phyloP scores from a whole-genome alignment of 2,888 invertebrate genomes.

The Sphaerophoria taeniata region DNA sequence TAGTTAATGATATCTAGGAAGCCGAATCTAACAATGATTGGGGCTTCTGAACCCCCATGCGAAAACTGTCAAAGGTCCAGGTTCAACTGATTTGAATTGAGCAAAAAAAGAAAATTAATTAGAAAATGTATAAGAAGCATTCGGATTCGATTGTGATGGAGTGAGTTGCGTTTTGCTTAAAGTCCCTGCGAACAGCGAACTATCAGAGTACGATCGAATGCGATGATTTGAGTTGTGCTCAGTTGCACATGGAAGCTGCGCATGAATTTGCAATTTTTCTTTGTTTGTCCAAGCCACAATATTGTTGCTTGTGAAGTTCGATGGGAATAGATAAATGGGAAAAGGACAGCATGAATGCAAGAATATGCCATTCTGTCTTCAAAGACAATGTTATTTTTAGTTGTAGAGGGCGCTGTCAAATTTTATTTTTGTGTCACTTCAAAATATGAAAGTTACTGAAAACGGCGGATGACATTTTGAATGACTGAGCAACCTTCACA shows the following conservation, averaged over 20 bases:
- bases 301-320: too few relatives aligned
- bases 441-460: too few relatives aligned
- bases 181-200: conserved; percentile 4
- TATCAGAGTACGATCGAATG: too few relatives aligned
- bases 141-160: neutral
- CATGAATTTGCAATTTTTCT: conserved; percentile 30
- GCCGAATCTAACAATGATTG: conserved; percentile 65
- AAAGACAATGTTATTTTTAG: too few relatives aligned
- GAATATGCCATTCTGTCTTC: too few relatives aligned
- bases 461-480: too few relatives aligned
- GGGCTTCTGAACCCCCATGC: conserved; percentile 72
- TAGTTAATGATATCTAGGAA: conserved; percentile 66
- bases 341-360: too few relatives aligned
- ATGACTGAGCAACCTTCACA: too few relatives aligned
- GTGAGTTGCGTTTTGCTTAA: conserved; percentile 8
- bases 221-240: neutral
- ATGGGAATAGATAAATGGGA: too few relatives aligned
- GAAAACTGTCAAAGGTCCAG: conserved; percentile 75
- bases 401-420: too few relatives aligned
- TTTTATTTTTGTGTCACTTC: too few relatives aligned
- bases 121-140: conserved; percentile 66
- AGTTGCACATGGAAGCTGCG: conserved; percentile 13
- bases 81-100: conserved; percentile 76
- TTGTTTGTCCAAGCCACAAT: conserved; percentile 16
- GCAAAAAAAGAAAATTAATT: conserved; percentile 70